Conservation (phyloP, 2,797 vertebrate genomes). For the Sciurus carolinensis region DNA sequence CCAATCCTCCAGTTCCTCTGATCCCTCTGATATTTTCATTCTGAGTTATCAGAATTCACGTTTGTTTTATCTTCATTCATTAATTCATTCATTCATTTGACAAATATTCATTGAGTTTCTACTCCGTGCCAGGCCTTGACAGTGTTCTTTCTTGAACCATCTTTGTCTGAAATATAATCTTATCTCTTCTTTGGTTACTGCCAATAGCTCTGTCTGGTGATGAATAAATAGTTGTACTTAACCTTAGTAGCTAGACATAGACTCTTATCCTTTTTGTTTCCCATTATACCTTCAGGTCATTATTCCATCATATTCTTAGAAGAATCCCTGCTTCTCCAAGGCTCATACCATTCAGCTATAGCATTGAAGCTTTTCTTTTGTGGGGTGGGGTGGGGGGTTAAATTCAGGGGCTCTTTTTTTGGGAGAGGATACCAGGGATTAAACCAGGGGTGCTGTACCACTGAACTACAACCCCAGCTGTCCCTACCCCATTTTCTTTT, state of each 20-base stretch:
- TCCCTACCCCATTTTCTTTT: too few species aligned
- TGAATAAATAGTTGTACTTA: not conserved
- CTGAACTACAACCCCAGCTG: too few species aligned
- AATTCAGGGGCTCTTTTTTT: too few species aligned
- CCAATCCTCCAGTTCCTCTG: not conserved
- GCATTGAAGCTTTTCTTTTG: not conserved
- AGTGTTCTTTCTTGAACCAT: not conserved
- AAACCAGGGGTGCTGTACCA: too few species aligned
- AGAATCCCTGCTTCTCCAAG: not conserved
- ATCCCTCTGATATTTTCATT: not conserved
- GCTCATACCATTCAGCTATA: not conserved
- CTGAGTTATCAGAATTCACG: not conserved
- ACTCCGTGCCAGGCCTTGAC: not conserved
- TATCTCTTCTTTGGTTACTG: not conserved
- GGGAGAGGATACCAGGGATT: too few species aligned
- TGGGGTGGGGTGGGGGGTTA: too few species aligned
- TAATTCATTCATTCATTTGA: not conserved
- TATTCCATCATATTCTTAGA: not conserved
- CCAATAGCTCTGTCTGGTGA: not conserved
- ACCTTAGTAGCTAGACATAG: not conserved
- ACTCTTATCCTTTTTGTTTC: not conserved
- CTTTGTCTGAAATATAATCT: not conserved
- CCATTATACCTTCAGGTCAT: not conserved
- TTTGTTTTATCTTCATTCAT: not conserved
- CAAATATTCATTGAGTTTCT: not conserved